Percentiles rank a stretch among this genome's conserved stretches.
These are phyloP conservation scores for Synergus gifuensis DNA, from an alignment of 2,888 invertebrate genomes.

Conservation along the genomic window DNA sequence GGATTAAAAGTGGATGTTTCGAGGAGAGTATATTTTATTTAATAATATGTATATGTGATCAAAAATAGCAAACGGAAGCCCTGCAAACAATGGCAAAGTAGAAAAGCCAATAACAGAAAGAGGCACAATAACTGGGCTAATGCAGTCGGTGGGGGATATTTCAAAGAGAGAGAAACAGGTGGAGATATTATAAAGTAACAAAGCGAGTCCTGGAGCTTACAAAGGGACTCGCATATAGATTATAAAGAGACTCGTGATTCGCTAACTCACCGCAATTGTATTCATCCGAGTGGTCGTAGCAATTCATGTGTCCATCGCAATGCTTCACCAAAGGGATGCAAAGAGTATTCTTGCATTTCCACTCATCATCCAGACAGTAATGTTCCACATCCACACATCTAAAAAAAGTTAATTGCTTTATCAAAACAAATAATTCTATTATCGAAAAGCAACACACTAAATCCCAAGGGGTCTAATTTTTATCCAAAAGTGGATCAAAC, in stretches of 20 bases:
- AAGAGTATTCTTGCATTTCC: slow-evolving; percentile 86
- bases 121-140: slow-evolving; percentile 14
- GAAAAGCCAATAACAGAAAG: slow-evolving; percentile 57
- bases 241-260: slow-evolving; percentile 17
- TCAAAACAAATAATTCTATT: background rate
- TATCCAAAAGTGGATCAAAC: too few relatives aligned
- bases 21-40: background rate
- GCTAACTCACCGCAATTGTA: slow-evolving; percentile 83
- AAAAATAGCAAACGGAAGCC: slow-evolving; percentile 65
- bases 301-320: slow-evolving; percentile 87
- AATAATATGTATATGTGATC: background rate
- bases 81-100: slow-evolving; percentile 58
- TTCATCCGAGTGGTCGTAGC: slow-evolving; percentile 88
- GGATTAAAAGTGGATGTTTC: background rate
- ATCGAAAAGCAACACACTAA: too few relatives aligned
- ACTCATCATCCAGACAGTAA: slow-evolving; percentile 83
- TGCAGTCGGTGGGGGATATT: background rate
- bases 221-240: slow-evolving; percentile 40
- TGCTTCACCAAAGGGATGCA: slow-evolving; percentile 83
- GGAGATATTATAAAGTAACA: slow-evolving; percentile 19
- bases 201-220: slow-evolving; percentile 61
- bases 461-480: too few relatives aligned
- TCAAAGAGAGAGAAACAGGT: background rate
- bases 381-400: slow-evolving; percentile 81
- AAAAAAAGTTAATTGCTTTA: slow-evolving; percentile 37